Conservation (phyloP, 2,888 invertebrate genomes). For the Lasiommata megera region DNA sequence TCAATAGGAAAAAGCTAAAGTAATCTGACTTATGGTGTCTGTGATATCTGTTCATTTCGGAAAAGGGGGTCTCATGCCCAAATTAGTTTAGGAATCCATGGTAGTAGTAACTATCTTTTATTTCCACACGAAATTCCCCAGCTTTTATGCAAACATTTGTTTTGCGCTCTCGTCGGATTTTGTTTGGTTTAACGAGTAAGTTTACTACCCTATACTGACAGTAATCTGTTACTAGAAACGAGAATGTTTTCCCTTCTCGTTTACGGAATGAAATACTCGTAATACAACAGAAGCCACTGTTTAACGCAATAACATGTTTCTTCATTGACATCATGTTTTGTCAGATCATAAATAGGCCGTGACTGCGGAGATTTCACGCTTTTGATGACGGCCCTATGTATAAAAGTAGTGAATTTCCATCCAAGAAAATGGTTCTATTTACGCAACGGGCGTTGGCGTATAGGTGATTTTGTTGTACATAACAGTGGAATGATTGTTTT, state of each 20-base stretch:
- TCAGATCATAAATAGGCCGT: slow-evolving; percentile 52
- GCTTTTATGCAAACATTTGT: slow-evolving; percentile 20
- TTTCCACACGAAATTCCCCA: background rate
- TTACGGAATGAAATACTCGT: slow-evolving; percentile 13
- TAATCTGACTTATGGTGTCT: no score
- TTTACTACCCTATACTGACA: slow-evolving; percentile 24
- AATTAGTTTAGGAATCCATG: no score
- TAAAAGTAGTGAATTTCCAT: slow-evolving; percentile 67
- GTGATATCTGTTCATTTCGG: no score
- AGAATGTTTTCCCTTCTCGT: slow-evolving; percentile 12
- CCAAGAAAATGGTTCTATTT: slow-evolving; percentile 72
- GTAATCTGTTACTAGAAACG: slow-evolving; percentile 19
- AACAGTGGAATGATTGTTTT: slow-evolving; percentile 71
- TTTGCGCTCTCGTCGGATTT: slow-evolving; percentile 18
- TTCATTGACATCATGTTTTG: slow-evolving; percentile 39
- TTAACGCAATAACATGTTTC: slow-evolving; percentile 28
- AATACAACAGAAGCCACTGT: slow-evolving; percentile 12
- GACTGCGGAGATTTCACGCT: slow-evolving; percentile 48
- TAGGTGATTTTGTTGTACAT: slow-evolving; percentile 64
- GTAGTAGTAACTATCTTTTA: background rate
- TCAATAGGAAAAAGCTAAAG: no score
- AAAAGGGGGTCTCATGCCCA: no score
- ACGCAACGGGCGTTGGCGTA: slow-evolving; percentile 65
- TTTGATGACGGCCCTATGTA: slow-evolving; percentile 51
- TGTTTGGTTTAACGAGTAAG: slow-evolving; percentile 24